A percentile compares a stretch with the other conserved stretches of the same genome.
phyloP scores from a whole-genome alignment of 2,888 invertebrate genomes.

The Brassicogethes aeneus region DNA sequence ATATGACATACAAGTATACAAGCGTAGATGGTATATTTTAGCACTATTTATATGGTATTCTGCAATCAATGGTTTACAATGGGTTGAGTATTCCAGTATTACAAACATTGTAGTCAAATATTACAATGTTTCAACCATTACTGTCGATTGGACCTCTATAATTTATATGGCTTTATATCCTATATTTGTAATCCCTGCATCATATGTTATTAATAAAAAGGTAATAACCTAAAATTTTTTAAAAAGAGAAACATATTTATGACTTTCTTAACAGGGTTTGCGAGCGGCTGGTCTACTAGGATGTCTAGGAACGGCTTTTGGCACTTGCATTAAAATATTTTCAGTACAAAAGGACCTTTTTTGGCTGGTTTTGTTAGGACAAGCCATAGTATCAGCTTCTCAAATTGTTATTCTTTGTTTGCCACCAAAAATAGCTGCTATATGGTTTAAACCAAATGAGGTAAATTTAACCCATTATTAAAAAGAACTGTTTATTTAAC shows the following conservation, averaged over 20 bases:
- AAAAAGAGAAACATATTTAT: background rate
- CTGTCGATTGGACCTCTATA: slow-evolving; percentile 93
- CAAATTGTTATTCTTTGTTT: slow-evolving; percentile 87
- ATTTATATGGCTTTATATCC: slow-evolving; percentile 94
- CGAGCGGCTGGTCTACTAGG: slow-evolving; percentile 74
- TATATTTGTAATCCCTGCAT: slow-evolving; percentile 89
- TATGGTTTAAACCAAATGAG: slow-evolving; percentile 93
- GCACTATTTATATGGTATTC: slow-evolving; percentile 78
- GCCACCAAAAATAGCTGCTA: slow-evolving; percentile 83
- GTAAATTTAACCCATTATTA: slow-evolving; percentile 41
- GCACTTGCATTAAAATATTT: slow-evolving; percentile 83
- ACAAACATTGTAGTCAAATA: slow-evolving; percentile 69
- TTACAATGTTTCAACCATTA: slow-evolving; percentile 58
- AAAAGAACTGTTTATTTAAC: background rate
- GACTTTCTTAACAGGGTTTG: slow-evolving; percentile 55
- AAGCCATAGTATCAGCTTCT: slow-evolving; percentile 74
- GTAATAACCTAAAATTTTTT: slow-evolving; percentile 50
- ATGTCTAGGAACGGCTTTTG: slow-evolving; percentile 71
- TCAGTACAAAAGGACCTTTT: slow-evolving; percentile 74
- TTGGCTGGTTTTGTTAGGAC: slow-evolving; percentile 77
- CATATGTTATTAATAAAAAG: slow-evolving; percentile 85
- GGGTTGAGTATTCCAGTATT: slow-evolving; percentile 93
- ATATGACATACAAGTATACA: slow-evolving; percentile 50
- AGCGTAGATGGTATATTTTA: slow-evolving; percentile 73
- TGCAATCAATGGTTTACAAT: slow-evolving; percentile 86